Percentiles rank a stretch among this genome's conserved stretches.
Evolutionary conservation across 2,888 invertebrate genomes (phyloP).

Genomic region (Ophion ellenae): DNA sequence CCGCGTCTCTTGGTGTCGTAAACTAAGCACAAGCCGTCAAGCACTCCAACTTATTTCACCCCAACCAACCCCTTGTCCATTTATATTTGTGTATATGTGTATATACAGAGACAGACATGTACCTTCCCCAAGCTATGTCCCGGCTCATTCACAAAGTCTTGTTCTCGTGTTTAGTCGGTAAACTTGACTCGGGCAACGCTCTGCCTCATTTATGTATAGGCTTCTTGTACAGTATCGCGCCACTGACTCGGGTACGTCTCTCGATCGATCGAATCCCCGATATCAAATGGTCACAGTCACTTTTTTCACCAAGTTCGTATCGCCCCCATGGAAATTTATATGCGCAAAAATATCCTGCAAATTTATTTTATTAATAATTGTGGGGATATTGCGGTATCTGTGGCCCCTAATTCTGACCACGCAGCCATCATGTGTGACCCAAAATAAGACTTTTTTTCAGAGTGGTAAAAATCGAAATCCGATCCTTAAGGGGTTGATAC

Average conservation of each 20-base stretch:
- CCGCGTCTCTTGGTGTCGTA: conserved; percentile 55
- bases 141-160: conserved; percentile 55
- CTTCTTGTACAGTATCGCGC: background rate
- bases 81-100: background rate
- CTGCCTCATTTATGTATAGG: conserved; percentile 33
- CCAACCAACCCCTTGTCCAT: background rate
- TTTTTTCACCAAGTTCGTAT: too few species aligned
- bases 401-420: too few species aligned
- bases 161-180: conserved; percentile 59
- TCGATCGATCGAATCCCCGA: conserved; percentile 22
- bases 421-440: too few species aligned
- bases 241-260: conserved; percentile 17
- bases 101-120: background rate
- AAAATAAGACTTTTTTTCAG: too few species aligned
- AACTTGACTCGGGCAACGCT: conserved; percentile 46
- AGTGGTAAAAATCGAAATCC: too few species aligned
- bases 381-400: too few species aligned
- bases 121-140: background rate
- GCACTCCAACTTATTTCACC: conserved; percentile 59
- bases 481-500: too few species aligned
- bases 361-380: too few species aligned
- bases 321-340: too few species aligned
- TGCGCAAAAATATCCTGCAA: too few species aligned
- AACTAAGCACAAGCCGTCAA: conserved; percentile 59
- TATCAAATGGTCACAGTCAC: background rate